These are phyloP conservation scores for Hippocampus comes DNA, from an alignment of 2,113 vertebrate genomes.

Conservation along the genomic window DNA sequence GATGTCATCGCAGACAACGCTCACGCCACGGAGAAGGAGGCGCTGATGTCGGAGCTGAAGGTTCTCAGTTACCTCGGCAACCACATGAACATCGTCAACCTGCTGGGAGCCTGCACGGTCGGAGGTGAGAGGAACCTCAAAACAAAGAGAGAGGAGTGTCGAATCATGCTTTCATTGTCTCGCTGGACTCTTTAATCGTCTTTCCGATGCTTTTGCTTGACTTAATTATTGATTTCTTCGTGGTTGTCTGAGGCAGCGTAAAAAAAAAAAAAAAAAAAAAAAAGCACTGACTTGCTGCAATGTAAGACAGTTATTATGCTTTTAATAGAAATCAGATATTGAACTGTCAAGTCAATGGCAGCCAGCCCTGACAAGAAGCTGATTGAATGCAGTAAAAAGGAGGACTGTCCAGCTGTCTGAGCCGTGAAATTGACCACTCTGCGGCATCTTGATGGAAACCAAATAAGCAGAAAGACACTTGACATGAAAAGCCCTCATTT, in stretches of 20 bases:
- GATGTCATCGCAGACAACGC: constrained; percentile 80
- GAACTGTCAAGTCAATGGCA: constrained; percentile 13
- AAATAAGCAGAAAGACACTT: not conserved
- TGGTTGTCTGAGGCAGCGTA: not conserved
- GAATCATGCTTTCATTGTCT: no score
- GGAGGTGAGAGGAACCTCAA: constrained; percentile 75
- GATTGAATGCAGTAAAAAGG: constrained; percentile 17
- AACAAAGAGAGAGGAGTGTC: not conserved
- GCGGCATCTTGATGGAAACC: constrained; percentile 14
- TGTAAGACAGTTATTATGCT: constrained; percentile 2
- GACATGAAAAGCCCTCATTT: constrained; percentile 8
- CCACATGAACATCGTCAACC: constrained; percentile 93
- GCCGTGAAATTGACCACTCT: constrained; percentile 36
- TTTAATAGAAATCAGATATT: constrained; percentile 43
- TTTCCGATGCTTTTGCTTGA: not conserved
- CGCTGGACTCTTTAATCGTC: not conserved
- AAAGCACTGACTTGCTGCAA: constrained; percentile 15
- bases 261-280: not conserved
- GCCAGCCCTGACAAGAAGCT: constrained; percentile 7
- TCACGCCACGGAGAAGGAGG: constrained; percentile 90
- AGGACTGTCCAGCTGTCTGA: constrained; percentile 31
- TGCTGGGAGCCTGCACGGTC: constrained; percentile 90
- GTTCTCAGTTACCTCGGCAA: constrained; percentile 91
- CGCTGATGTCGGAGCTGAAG: constrained; percentile 82
- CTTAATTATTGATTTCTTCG: constrained; percentile 15